phyloP scores from a whole-genome alignment of 2,888 invertebrate genomes.

The Stenodera caucasica region DNA sequence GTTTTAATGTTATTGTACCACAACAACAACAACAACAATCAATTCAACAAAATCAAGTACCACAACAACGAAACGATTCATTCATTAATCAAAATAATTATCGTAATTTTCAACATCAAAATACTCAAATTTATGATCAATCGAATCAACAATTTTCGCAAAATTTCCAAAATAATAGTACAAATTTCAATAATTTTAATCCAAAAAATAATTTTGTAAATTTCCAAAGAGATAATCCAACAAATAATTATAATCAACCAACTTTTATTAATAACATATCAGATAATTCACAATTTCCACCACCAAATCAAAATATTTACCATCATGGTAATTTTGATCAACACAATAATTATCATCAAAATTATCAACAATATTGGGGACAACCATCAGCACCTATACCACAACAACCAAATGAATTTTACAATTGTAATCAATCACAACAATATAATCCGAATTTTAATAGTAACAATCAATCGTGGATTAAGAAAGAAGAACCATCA shows the following conservation, averaged over 20 bases:
- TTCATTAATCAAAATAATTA: constrained; percentile 13
- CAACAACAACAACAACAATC: constrained; percentile 10
- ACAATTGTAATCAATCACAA: constrained; percentile 43
- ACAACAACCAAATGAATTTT: constrained; percentile 30
- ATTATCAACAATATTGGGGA: constrained; percentile 32
- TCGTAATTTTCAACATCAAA: constrained; percentile 20
- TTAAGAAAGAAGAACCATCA: constrained; percentile 48
- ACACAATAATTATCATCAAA: constrained; percentile 25
- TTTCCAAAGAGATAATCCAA: constrained; percentile 9
- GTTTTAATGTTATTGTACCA: neutral
- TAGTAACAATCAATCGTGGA: constrained; percentile 44
- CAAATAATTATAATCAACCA: constrained; percentile 4
- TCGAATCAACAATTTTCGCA: constrained; percentile 29
- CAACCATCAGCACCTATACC: constrained; percentile 9
- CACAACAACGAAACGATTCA: neutral
- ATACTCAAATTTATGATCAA: constrained; percentile 9
- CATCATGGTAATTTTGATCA: constrained; percentile 16
- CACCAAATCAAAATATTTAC: constrained; percentile 20
- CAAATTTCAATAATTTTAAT: constrained; percentile 9
- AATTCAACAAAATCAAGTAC: neutral
- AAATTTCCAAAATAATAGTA: constrained; percentile 13
- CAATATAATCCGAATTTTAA: constrained; percentile 41
- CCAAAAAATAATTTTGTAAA: constrained; percentile 14
- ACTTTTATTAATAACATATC: constrained; percentile 26
- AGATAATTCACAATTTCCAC: constrained; percentile 24